Percentiles rank a stretch among this genome's conserved stretches.
Conservation (phyloP, 2,888 invertebrate genomes). For the Tetragonisca angustula region DNA sequence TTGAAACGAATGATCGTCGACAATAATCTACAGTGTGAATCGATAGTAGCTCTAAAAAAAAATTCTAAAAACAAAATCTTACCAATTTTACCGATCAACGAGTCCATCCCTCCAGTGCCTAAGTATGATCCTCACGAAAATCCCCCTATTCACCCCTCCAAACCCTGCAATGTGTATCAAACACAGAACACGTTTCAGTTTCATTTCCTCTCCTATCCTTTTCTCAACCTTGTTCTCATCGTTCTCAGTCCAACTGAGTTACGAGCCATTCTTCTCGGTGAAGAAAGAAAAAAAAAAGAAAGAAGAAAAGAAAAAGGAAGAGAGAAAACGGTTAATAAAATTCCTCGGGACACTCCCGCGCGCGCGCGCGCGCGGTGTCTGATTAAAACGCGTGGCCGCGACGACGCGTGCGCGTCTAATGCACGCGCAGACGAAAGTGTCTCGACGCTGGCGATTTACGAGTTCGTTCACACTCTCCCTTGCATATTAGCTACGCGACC, state of each 20-base stretch:
- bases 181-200: not conserved
- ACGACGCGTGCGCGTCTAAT: slow-evolving; percentile 33
- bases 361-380: slow-evolving; percentile 9
- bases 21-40: no score
- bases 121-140: no score
- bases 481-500: slow-evolving; percentile 54
- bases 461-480: slow-evolving; percentile 67
- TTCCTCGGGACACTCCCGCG: slow-evolving; percentile 25
- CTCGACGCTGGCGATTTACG: slow-evolving; percentile 60
- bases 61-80: no score
- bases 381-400: slow-evolving; percentile 42
- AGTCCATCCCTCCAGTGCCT: no score
- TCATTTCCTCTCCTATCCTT: not conserved
- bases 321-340: slow-evolving; percentile 17
- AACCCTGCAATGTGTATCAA: not conserved
- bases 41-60: no score
- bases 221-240: no score
- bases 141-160: no score
- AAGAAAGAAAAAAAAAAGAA: not conserved
- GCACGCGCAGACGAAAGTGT: slow-evolving; percentile 45
- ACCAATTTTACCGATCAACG: no score
- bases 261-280: slow-evolving; percentile 36
- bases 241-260: slow-evolving; percentile 9
- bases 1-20: no score
- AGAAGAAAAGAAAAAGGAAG: no score